A percentile compares a stretch with the other conserved stretches of the same genome.
phyloP scores from a whole-genome alignment of 1,140 invertebrate species.

The Drosophila miranda region DNA sequence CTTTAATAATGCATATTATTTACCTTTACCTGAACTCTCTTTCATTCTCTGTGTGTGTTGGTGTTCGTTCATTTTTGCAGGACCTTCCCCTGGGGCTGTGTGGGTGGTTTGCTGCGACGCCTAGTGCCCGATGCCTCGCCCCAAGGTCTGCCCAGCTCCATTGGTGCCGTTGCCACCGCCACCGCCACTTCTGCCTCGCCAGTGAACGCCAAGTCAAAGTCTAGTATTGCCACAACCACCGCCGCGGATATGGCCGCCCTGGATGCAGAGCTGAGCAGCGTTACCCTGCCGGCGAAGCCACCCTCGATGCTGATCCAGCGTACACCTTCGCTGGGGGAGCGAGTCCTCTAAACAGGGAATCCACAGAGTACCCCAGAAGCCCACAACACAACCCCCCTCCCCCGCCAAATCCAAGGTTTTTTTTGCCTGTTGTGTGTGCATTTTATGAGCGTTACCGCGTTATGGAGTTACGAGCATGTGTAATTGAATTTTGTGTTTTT shows the following conservation, averaged over 20 bases:
- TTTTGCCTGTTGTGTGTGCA: conserved; percentile 48
- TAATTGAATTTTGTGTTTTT: conserved; percentile 80
- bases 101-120: conserved; percentile 85
- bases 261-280: conserved; percentile 64
- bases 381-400: neutral
- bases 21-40: conserved; percentile 55
- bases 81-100: conserved; percentile 87
- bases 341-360: conserved; percentile 67
- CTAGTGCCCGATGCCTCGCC: conserved; percentile 87
- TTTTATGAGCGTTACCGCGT: conserved; percentile 42
- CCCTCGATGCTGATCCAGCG: conserved; percentile 78
- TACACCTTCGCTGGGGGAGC: conserved; percentile 79
- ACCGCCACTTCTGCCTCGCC: conserved; percentile 8
- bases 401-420: conserved; percentile 11
- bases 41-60: conserved; percentile 14
- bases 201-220: conserved; percentile 23
- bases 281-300: conserved; percentile 70
- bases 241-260: conserved; percentile 62
- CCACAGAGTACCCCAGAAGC: neutral
- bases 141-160: conserved; percentile 69
- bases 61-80: conserved; percentile 78
- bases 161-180: conserved; percentile 12
- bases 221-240: conserved; percentile 18
- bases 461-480: conserved; percentile 61
- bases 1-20: conserved; percentile 79